Evolutionary conservation across 2,113 vertebrate genomes (phyloP).

Genomic region (Blennius ocellaris): DNA sequence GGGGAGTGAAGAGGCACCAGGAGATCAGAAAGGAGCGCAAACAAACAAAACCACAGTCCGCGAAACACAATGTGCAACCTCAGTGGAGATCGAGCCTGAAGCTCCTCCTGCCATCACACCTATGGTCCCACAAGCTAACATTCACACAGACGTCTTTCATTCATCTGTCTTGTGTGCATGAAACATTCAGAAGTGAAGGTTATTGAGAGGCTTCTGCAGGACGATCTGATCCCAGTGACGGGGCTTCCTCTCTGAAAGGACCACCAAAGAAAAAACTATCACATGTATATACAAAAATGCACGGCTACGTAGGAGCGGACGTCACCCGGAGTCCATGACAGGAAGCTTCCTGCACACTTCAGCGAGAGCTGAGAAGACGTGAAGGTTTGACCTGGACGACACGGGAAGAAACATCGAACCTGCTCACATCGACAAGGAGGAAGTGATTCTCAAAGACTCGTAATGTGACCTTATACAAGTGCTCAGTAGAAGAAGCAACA

Average conservation of each 20-base stretch:
- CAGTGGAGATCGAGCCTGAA: slow-evolving; percentile 32
- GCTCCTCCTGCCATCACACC: slow-evolving; percentile 27
- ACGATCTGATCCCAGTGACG: slow-evolving; percentile 45
- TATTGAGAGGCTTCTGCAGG: slow-evolving; percentile 26
- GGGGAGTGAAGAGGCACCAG: slow-evolving; percentile 60
- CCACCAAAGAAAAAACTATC: slow-evolving; percentile 10
- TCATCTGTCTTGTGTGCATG: slow-evolving; percentile 39
- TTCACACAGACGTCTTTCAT: slow-evolving; percentile 56
- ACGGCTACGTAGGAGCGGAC: slow-evolving; percentile 36
- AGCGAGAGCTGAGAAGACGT: slow-evolving; percentile 15
- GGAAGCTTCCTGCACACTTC: slow-evolving; percentile 42
- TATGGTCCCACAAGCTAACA: slow-evolving; percentile 67
- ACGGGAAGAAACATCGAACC: slow-evolving; percentile 38
- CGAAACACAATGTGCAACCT: slow-evolving; percentile 67
- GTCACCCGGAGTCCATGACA: slow-evolving; percentile 37
- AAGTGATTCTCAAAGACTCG: slow-evolving; percentile 21
- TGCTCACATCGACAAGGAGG: slow-evolving; percentile 31
- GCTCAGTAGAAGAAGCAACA: slow-evolving; percentile 17
- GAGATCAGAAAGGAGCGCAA: slow-evolving; percentile 78
- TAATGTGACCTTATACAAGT: slow-evolving; percentile 50
- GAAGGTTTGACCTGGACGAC: slow-evolving; percentile 38
- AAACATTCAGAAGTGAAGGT: slow-evolving; percentile 63
- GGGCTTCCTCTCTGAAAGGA: slow-evolving; percentile 40
- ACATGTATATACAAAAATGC: slow-evolving; percentile 37
- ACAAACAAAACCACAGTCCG: slow-evolving; percentile 76